phyloP scores from a whole-genome alignment of 2,888 invertebrate species.

The Gymnocheta viridis region DNA sequence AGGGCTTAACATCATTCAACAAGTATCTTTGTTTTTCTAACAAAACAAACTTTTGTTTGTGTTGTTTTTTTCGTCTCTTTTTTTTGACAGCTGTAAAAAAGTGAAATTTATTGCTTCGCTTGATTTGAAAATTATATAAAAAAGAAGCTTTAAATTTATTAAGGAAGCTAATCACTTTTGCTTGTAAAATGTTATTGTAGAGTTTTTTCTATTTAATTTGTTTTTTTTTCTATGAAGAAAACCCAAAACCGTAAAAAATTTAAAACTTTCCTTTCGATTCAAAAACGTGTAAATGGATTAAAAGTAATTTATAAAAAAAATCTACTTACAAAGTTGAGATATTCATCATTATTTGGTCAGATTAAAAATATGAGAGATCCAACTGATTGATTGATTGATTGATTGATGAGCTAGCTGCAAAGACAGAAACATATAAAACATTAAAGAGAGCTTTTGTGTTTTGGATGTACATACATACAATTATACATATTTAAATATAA shows the following conservation, averaged over 20 bases:
- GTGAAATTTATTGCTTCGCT: constrained; percentile 64
- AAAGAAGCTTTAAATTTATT: constrained; percentile 3
- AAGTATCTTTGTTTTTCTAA: constrained; percentile 42
- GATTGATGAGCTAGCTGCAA: neutral
- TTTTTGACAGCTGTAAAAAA: constrained; percentile 61
- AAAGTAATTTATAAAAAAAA: neutral
- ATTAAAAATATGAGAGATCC: neutral
- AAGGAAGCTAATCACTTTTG: constrained; percentile 50
- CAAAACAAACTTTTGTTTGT: neutral
- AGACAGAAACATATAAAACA: neutral
- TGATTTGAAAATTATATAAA: constrained; percentile 39
- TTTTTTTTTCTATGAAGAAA: neutral
- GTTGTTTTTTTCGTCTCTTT: neutral
- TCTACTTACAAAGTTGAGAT: neutral
- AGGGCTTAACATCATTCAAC: constrained; percentile 48
- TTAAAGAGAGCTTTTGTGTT: neutral
- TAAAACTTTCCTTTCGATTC: neutral
- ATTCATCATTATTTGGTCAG: neutral
- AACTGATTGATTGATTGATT: constrained; percentile 3
- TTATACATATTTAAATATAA: too few relatives aligned
- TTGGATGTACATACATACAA: too few relatives aligned
- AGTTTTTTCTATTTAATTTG: neutral
- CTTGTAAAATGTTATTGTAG: neutral
- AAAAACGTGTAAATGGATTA: constrained; percentile 39
- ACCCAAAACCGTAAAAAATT: neutral